Base-by-base conservation (phyloP, 2,113 vertebrate species). In the Kryptolebias marmoratus region DNA sequence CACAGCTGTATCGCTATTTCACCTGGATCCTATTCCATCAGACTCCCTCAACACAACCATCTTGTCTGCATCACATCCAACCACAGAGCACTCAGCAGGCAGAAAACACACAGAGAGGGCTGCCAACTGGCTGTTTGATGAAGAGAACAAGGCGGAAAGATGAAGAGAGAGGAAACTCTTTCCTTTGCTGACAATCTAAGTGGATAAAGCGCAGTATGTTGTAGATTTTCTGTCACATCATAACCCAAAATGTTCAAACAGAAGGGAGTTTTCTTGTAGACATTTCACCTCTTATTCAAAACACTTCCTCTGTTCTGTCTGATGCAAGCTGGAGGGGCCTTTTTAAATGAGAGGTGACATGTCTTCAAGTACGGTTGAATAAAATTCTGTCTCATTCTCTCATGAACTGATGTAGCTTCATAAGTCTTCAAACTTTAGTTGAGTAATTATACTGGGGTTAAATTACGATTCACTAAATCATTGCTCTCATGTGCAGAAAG, bases 381-480 rank as follows among this genome's bases (percentile, higher is more conserved):
- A 81, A 81, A 87, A 77, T 87, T 82, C 59, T 73, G 74, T 76
- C 73, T 90, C 79, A 87, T 84, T 86, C 73, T 78, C 69, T 47
- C 9, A 45, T 73, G 71, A 81, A 68, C 54, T 86, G 8, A 42
- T 56, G 75, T 67, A 31, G 64, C 61, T 74, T 48, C 83, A 12
- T 75, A 83, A 71, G 67, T 10, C 39, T 10, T 42, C 39, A 42
- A 1, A 5, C 9, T 6, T 42, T 10, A 42, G 4, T 5, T 42
- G 39, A 42, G 10, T 42, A 42, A 42, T 42, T 10, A 42, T 42
- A 9, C 7, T 36, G 7, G 32, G 32, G 32, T 36, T 36, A 36
- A 7, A 36, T 36, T 7, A 3, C 32, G 32, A 22, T 22, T 22
- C 22, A 22, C 22, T 36, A 36, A 36, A 36, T 36, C 32, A 4